Evolutionary conservation across 2,888 invertebrate genomes (phyloP).

Genomic region (Maniola hyperantus): DNA sequence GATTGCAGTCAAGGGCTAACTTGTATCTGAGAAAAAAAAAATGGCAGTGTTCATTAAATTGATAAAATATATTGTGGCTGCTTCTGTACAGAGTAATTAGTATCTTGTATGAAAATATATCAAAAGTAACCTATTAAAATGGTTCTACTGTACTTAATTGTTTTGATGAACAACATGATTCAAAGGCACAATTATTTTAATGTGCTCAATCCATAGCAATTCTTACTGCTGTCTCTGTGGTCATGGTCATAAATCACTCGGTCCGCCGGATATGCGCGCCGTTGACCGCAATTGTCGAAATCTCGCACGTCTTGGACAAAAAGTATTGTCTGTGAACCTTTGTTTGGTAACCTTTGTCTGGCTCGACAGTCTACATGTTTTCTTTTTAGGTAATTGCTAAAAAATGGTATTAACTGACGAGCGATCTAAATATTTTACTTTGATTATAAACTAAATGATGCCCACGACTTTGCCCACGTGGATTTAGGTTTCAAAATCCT

Average conservation of each 20-base stretch:
- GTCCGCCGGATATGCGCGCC: constrained; percentile 51
- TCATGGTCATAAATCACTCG: constrained; percentile 46
- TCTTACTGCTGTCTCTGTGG: constrained; percentile 13
- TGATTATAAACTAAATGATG: not conserved
- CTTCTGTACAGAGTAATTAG: too few relatives aligned
- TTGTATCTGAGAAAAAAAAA: too few relatives aligned
- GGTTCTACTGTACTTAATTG: not conserved
- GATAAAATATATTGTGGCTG: too few relatives aligned
- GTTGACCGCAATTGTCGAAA: constrained; percentile 50
- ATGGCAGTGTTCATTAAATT: too few relatives aligned
- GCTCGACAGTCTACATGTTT: not conserved
- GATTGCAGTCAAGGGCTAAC: too few relatives aligned
- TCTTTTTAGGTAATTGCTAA: not conserved
- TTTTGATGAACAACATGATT: not conserved
- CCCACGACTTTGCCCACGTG: too few relatives aligned
- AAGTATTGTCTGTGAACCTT: constrained; percentile 29
- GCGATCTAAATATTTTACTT: not conserved
- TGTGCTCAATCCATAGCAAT: constrained; percentile 1
- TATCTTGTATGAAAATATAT: too few relatives aligned
- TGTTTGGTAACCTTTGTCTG: constrained; percentile 30
- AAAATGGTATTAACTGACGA: not conserved
- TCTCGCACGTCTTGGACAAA: constrained; percentile 41
- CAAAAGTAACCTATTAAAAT: too few relatives aligned
- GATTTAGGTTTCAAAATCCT: too few relatives aligned
- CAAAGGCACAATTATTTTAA: not conserved